These are phyloP conservation scores for Microcebus murinus DNA, from an alignment of 2,113 vertebrate species.

Conservation along the genomic window DNA sequence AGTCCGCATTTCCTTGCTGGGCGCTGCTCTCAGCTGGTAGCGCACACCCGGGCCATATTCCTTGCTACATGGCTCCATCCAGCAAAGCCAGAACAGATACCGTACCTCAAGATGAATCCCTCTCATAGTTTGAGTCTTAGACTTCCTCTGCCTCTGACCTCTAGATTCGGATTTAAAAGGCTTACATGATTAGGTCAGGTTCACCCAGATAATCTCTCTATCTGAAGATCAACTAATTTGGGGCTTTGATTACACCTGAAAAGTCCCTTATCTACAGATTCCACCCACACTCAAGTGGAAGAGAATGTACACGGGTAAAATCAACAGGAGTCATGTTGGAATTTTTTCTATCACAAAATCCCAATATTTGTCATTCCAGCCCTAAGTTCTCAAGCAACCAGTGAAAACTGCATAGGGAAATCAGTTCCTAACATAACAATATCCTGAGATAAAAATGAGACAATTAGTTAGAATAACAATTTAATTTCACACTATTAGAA, in stretches of 20 bases:
- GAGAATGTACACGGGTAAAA: neutral
- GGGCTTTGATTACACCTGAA: neutral
- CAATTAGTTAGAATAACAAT: neutral
- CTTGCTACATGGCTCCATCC: neutral
- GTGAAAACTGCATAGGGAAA: neutral
- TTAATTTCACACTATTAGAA: neutral
- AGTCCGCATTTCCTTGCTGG: neutral
- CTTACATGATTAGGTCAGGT: neutral
- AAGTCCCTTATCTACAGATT: neutral
- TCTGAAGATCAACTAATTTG: neutral
- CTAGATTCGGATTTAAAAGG: neutral
- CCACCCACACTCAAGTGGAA: neutral
- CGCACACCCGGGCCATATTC: accelerated
- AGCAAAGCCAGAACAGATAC: neutral
- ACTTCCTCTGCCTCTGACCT: neutral
- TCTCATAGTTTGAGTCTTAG: neutral
- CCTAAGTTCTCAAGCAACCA: neutral
- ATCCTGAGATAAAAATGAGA: neutral
- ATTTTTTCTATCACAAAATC: neutral
- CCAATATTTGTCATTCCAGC: neutral
- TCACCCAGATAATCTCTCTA: neutral
- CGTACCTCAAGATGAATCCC: neutral
- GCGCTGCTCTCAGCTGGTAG: neutral
- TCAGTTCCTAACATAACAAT: neutral
- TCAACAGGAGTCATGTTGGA: neutral